Evolutionary conservation across 2,113 vertebrate species (phyloP), one percentile per base, ranked within the genome.

Genomic region (Hyperoodon ampullatus): DNA sequence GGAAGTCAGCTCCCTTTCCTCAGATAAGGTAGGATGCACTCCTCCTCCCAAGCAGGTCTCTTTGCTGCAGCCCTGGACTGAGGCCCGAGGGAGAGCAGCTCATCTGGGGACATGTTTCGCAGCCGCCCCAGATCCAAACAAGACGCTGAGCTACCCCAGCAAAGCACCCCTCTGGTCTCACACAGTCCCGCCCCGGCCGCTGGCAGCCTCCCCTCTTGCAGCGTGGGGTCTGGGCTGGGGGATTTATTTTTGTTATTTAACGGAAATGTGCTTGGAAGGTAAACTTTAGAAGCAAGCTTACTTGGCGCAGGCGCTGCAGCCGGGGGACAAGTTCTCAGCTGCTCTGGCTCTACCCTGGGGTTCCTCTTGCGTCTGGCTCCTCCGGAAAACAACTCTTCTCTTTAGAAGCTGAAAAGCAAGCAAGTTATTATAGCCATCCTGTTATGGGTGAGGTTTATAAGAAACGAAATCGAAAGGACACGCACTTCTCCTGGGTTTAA

Each of bases 151-250:
- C n/a, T 1, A 3, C 70, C 70, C 26, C 15, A 26, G 33, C 8
- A 0, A 5, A 44, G 18, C 33, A 1, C 0, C 8, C 21, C 2
- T 1, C 3, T 0, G 30, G 39, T 2, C 23, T 55, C 50, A 15
- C 3, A 15, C n/a, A 21, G 11, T 23, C 7, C 1, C 13, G 10
- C 28, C 24, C 11, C 14, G 6, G 13, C 26, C 33, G 16, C 72
- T 12, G 1, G 44, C 42, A 19, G 4, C 39, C 8, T 10, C 47
- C 18, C 61, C 4, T 6, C 26, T 13, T 0, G 1, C 44, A 8
- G 70, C 15, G 53, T 26, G 12, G 75, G 0, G n/a, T 33, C 74
- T 42, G 18, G 0, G 0, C n/a, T 16, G 35, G 72, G 24, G 33
- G 30, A 8, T 6, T 10, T 39, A 7, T 33, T 63, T 65, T 9